Percentiles rank a stretch among this genome's conserved stretches.
These are phyloP conservation scores for Gasteruption jaculator DNA, from an alignment of 2,888 invertebrate species.

Conservation along the genomic window DNA sequence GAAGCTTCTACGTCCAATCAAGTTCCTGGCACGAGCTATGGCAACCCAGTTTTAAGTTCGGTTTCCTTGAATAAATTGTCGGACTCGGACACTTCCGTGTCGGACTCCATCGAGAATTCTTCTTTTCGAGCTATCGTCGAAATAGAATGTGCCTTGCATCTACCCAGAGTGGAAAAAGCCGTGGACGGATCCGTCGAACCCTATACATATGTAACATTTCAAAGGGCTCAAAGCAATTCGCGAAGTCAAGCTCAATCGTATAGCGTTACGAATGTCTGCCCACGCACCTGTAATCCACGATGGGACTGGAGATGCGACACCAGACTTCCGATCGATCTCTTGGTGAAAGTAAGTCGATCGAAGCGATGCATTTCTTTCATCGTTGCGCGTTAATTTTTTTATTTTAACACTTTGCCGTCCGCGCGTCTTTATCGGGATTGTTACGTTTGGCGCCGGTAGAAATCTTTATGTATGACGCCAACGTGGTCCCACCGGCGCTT, in stretches of 20 bases:
- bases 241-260: conserved; percentile 40
- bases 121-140: conserved; percentile 54
- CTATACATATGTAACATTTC: conserved; percentile 61
- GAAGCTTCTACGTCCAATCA: conserved; percentile 33
- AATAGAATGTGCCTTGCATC: conserved; percentile 58
- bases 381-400: too few relatives aligned
- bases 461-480: too few relatives aligned
- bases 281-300: conserved; percentile 55
- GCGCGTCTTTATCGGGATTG: too few relatives aligned
- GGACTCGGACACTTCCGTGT: too few relatives aligned
- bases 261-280: conserved; percentile 54
- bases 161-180: conserved; percentile 50
- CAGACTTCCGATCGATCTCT: conserved; percentile 51
- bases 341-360: conserved; percentile 57
- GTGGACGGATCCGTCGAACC: conserved; percentile 55
- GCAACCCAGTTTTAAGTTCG: conserved; percentile 16
- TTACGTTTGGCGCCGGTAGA: too few relatives aligned
- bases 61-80: too few relatives aligned
- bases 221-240: conserved; percentile 42
- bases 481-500: too few relatives aligned
- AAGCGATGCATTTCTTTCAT: too few relatives aligned
- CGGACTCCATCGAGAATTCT: conserved; percentile 10
- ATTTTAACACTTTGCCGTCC: too few relatives aligned
- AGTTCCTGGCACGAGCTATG: conserved; percentile 22
- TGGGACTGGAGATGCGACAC: conserved; percentile 58